phyloP scores from a whole-genome alignment of 2,797 vertebrate species.

The Onychomys leucogaster region DNA sequence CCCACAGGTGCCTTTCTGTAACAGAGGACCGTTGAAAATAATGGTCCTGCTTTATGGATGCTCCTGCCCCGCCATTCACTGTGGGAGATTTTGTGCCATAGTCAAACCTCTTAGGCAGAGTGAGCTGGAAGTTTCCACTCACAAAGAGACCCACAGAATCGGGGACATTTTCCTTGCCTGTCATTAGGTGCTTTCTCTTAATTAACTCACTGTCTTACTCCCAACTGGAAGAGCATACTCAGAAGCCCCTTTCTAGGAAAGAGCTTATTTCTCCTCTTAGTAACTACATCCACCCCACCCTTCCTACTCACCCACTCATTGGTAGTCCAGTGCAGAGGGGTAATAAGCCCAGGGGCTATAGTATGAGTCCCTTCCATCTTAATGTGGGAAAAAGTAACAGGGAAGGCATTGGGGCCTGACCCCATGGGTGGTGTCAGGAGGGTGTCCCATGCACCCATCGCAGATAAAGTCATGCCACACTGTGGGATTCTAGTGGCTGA shows the following conservation, averaged over 20 bases:
- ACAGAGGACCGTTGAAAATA: neutral
- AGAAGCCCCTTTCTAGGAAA: constrained; percentile 67
- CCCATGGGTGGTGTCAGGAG: neutral
- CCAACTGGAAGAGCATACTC: constrained; percentile 50
- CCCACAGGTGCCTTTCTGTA: neutral
- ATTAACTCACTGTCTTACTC: constrained; percentile 57
- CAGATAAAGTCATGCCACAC: neutral
- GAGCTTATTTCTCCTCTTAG: constrained; percentile 54
- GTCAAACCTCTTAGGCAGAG: constrained; percentile 3
- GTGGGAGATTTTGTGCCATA: neutral
- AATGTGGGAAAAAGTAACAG: neutral
- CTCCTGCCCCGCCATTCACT: neutral
- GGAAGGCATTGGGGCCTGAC: neutral
- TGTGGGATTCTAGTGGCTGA: neutral
- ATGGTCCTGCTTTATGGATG: neutral
- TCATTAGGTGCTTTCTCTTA: constrained; percentile 70
- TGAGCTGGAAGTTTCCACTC: constrained; percentile 52
- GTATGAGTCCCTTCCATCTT: neutral
- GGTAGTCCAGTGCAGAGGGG: neutral
- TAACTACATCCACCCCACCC: neutral
- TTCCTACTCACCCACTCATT: neutral
- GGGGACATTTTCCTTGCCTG: constrained; percentile 50
- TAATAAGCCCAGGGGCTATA: neutral
- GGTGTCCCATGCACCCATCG: neutral
- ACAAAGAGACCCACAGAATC: constrained; percentile 19